Percentiles rank a stretch among this genome's conserved stretches.
These are phyloP conservation scores for Astyanax mexicanus DNA, from an alignment of 2,797 vertebrate genomes.

Conservation along the genomic window DNA sequence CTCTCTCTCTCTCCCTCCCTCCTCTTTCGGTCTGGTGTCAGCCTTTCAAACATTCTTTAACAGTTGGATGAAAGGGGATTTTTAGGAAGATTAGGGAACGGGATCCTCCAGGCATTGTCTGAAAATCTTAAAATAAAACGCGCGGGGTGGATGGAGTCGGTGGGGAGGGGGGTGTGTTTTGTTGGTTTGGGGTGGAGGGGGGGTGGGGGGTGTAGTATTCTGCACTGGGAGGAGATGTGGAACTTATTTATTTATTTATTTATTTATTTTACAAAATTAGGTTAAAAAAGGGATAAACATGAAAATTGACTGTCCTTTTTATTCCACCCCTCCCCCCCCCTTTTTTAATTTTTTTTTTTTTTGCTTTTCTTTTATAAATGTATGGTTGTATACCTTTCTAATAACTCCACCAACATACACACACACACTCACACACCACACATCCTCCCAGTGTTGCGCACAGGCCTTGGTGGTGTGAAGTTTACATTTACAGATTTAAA, in stretches of 20 bases:
- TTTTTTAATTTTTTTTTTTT: too few species aligned
- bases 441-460: constrained; percentile 33
- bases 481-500: too few species aligned
- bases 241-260: constrained; percentile 62
- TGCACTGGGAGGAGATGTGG: constrained; percentile 48
- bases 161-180: constrained; percentile 31
- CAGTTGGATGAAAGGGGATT: constrained; percentile 99
- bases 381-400: too few species aligned
- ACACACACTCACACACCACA: too few species aligned
- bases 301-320: constrained; percentile 28
- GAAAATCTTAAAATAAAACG: constrained; percentile 94
- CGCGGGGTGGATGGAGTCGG: constrained; percentile 77
- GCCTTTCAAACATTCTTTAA: constrained; percentile 98
- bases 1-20: neutral
- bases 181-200: constrained; percentile 45
- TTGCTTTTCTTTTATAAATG: too few species aligned
- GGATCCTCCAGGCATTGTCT: constrained; percentile 97
- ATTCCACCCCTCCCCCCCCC: too few species aligned
- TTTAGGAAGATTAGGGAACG: constrained; percentile 97
- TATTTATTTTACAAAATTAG: constrained; percentile 25
- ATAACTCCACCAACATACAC: too few species aligned
- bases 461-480: constrained; percentile 70
- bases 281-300: too few species aligned
- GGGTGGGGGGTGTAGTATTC: constrained; percentile 23
- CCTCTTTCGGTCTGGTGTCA: constrained; percentile 85